phyloP scores from a whole-genome alignment of 2,113 vertebrate genomes.

The Pteronura brasiliensis region DNA sequence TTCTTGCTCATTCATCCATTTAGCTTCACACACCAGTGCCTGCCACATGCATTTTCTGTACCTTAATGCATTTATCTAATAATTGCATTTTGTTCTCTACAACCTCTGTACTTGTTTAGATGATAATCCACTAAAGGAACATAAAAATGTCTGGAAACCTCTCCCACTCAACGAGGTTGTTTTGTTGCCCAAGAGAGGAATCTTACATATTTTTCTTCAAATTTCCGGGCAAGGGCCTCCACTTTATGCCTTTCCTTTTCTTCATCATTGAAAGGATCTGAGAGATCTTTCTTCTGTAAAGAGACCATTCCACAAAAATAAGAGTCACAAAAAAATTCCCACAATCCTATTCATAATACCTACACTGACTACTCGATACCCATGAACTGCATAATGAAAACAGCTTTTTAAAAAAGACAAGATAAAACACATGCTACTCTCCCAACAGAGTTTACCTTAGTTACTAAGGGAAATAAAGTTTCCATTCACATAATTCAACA shows the following conservation, averaged over 20 bases:
- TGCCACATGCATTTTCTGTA: not conserved
- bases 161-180: not conserved
- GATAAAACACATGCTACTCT: not conserved
- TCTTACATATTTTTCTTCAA: constrained; percentile 94
- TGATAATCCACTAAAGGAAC: not conserved
- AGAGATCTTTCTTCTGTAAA: constrained; percentile 80
- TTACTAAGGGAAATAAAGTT: constrained; percentile 5
- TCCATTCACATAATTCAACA: not conserved
- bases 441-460: not conserved
- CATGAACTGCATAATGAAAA: not conserved
- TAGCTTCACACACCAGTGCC: not conserved
- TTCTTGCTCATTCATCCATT: not conserved
- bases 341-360: not conserved
- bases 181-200: constrained; percentile 13
- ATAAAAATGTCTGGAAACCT: constrained; percentile 14
- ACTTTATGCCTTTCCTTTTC: constrained; percentile 86
- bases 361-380: not conserved
- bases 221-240: constrained; percentile 86
- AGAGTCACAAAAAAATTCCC: not conserved
- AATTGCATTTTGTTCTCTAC: constrained; percentile 5
- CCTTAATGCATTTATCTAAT: not conserved
- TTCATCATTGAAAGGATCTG: constrained; percentile 83
- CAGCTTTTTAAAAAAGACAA: not conserved
- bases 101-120: not conserved
- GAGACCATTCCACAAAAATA: constrained; percentile 49